A percentile compares a stretch with the other conserved stretches of the same genome.
Evolutionary conservation across 2,797 vertebrate genomes (phyloP).

Genomic region (Muscicapa comitata): DNA sequence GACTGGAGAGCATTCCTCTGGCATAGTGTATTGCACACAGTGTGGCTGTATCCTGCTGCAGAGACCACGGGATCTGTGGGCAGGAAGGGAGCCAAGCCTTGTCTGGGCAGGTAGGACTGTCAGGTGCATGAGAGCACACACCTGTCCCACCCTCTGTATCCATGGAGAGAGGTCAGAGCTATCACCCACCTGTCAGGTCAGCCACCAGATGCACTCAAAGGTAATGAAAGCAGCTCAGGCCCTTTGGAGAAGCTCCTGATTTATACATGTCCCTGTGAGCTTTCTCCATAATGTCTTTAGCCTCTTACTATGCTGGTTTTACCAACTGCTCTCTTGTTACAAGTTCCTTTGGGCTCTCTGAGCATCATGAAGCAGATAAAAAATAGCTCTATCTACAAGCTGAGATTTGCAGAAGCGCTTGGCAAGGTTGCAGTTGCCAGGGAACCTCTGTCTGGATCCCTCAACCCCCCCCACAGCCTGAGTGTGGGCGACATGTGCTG

Average conservation of each 20-base stretch:
- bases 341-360: not conserved
- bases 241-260: not conserved
- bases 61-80: fast-evolving
- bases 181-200: not conserved
- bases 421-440: not conserved
- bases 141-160: not conserved
- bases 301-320: not conserved
- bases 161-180: not conserved
- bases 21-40: not conserved
- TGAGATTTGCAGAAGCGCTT: not conserved
- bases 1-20: not conserved
- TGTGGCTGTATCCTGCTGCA: not conserved
- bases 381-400: not conserved
- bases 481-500: fast-evolving
- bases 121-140: fast-evolving
- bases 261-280: not conserved
- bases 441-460: not conserved
- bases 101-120: not conserved
- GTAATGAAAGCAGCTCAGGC: not conserved
- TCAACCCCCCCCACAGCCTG: fast-evolving
- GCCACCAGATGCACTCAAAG: not conserved
- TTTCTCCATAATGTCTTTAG: not conserved
- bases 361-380: not conserved
- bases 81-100: not conserved
- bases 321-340: not conserved